A percentile compares a stretch with the other conserved stretches of the same genome.
Evolutionary conservation across 2,797 vertebrate species (phyloP).

Genomic region (Enteromius paludinosus): DNA sequence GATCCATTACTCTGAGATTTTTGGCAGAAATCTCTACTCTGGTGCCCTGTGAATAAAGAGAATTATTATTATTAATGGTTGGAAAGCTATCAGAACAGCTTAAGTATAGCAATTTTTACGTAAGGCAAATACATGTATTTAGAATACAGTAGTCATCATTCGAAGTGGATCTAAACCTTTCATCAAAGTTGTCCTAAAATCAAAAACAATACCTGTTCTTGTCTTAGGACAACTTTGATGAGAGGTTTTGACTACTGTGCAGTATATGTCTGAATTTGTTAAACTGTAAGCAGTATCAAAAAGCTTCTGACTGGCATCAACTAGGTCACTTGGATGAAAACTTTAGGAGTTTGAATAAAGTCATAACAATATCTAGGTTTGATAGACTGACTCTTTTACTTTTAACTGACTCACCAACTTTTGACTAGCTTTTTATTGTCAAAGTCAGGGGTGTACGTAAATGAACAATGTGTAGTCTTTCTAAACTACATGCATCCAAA

Average conservation of each 20-base stretch:
- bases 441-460: neutral
- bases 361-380: neutral
- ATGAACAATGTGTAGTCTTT: neutral
- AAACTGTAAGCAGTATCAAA: neutral
- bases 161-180: too few species aligned
- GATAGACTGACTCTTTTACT: neutral
- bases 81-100: neutral
- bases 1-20: conserved; percentile 97
- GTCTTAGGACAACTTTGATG: too few species aligned
- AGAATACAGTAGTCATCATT: too few species aligned
- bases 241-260: too few species aligned
- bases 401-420: too few species aligned
- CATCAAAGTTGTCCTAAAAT: too few species aligned
- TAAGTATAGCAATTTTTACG: too few species aligned
- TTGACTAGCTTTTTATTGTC: neutral
- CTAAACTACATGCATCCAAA: neutral
- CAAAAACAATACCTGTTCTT: too few species aligned
- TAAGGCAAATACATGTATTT: too few species aligned
- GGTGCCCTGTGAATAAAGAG: conserved; percentile 83
- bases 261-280: neutral
- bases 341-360: neutral
- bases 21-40: conserved; percentile 97
- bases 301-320: neutral
- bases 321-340: neutral
- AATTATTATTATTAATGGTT: neutral